Conservation (phyloP, 2,797 vertebrate species). For the Micromesistius poutassou region DNA sequence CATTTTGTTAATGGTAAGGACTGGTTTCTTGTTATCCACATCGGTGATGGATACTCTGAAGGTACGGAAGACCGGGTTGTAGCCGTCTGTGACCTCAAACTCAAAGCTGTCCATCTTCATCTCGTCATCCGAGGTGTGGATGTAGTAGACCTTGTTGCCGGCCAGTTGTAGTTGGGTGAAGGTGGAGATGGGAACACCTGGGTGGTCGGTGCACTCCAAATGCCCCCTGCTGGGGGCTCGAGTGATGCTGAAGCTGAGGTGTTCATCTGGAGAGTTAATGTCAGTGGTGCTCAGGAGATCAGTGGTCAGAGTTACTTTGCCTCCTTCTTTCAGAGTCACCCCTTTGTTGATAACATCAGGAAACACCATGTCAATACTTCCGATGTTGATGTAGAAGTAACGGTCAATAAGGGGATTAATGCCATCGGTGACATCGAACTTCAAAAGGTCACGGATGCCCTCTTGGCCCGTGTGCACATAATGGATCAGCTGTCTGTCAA, state of each 20-base stretch:
- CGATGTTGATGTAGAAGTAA: conserved; percentile 84
- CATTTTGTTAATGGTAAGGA: conserved; percentile 76
- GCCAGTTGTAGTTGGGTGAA: conserved; percentile 85
- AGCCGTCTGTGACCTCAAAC: conserved; percentile 84
- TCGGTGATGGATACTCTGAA: conserved; percentile 85
- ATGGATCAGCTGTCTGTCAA: conserved; percentile 79
- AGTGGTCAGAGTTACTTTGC: conserved; percentile 81
- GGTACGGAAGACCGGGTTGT: conserved; percentile 79
- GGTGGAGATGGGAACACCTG: conserved; percentile 78
- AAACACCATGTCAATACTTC: conserved; percentile 79
- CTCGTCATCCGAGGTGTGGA: conserved; percentile 82
- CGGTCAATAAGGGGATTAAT: conserved; percentile 82
- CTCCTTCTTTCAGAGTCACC: conserved; percentile 82
- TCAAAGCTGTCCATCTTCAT: conserved; percentile 88
- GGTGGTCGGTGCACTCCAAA: conserved; percentile 79
- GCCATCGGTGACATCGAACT: conserved; percentile 87
- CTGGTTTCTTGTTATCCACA: conserved; percentile 85
- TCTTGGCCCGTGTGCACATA: conserved; percentile 83
- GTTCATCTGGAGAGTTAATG: conserved; percentile 83
- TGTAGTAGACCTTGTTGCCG: conserved; percentile 85
- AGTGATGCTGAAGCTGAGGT: conserved; percentile 80
- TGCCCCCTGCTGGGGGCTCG: conserved; percentile 78
- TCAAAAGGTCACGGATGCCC: conserved; percentile 81
- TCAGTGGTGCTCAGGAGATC: conserved; percentile 84
- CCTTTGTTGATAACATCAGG: conserved; percentile 86